Evolutionary conservation across 2,888 invertebrate species (phyloP).

Genomic region (Torymus auratus): DNA sequence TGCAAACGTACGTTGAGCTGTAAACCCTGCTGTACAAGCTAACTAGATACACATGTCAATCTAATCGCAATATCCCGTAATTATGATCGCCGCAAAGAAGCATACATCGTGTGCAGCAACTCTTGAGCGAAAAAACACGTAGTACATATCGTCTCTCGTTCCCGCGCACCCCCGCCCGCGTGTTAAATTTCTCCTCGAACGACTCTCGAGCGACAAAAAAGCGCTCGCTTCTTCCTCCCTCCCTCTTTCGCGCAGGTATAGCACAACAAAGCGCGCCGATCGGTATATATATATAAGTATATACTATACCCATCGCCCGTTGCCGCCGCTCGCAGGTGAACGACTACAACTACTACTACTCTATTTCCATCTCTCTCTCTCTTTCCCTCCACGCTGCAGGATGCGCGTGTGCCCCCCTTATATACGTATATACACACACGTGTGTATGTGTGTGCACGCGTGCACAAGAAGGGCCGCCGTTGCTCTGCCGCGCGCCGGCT

Average conservation of each 20-base stretch:
- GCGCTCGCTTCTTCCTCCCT: constrained; percentile 59
- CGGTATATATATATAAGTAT: no score
- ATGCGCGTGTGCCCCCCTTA: constrained; percentile 44
- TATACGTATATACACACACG: neutral
- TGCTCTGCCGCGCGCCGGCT: constrained; percentile 48
- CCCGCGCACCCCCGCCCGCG: neutral
- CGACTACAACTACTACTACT: constrained; percentile 28
- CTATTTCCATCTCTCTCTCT: constrained; percentile 9
- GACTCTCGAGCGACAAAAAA: constrained; percentile 58
- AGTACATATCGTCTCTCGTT: neutral
- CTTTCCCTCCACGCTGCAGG: constrained; percentile 5
- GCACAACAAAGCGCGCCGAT: no score
- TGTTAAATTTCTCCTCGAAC: constrained; percentile 48
- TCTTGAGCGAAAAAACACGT: neutral
- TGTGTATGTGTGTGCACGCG: no score
- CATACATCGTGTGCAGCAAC: no score
- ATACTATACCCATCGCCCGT: no score
- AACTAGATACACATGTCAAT: no score
- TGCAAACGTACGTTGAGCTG: no score
- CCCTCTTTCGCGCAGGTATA: no score
- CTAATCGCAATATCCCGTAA: no score
- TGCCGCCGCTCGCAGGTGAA: constrained; percentile 53
- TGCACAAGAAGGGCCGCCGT: no score
- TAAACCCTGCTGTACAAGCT: no score
- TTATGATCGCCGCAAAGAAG: no score